Conservation (phyloP, 2,113 vertebrate species). For the Pelusios castaneus region DNA sequence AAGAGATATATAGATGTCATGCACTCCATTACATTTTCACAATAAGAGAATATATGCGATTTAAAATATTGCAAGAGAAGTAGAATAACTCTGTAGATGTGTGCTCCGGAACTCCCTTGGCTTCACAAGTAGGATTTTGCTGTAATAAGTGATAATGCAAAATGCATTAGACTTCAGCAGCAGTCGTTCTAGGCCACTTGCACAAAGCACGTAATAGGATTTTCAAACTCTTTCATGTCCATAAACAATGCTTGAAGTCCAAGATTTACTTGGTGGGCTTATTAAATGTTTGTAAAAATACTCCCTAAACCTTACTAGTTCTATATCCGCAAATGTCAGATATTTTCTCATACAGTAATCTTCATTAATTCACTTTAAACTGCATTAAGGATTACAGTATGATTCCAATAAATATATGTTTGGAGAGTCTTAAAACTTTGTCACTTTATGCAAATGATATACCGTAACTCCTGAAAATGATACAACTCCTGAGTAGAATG, state of each 20-base stretch:
- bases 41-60: neutral
- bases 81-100: conserved; percentile 34
- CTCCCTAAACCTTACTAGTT: neutral
- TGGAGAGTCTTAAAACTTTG: neutral
- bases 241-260: conserved; percentile 32
- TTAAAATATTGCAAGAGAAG: conserved; percentile 44
- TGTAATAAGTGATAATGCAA: conserved; percentile 67
- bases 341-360: neutral
- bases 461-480: too few relatives aligned
- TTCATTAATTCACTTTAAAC: conserved; percentile 41
- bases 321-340: neutral
- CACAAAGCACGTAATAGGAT: conserved; percentile 45
- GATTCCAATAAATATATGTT: neutral
- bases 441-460: neutral
- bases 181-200: conserved; percentile 2
- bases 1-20: conserved; percentile 26
- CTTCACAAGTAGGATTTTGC: conserved; percentile 62
- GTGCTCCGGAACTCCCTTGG: conserved; percentile 56
- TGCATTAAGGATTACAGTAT: neutral
- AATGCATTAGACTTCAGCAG: conserved; percentile 14
- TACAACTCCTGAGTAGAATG: neutral
- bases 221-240: conserved; percentile 40
- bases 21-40: conserved; percentile 70
- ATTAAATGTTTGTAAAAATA: neutral
- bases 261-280: conserved; percentile 1